Evolutionary conservation across 2,797 vertebrate genomes (phyloP).

Genomic region (Hydrocynus forskahlii): DNA sequence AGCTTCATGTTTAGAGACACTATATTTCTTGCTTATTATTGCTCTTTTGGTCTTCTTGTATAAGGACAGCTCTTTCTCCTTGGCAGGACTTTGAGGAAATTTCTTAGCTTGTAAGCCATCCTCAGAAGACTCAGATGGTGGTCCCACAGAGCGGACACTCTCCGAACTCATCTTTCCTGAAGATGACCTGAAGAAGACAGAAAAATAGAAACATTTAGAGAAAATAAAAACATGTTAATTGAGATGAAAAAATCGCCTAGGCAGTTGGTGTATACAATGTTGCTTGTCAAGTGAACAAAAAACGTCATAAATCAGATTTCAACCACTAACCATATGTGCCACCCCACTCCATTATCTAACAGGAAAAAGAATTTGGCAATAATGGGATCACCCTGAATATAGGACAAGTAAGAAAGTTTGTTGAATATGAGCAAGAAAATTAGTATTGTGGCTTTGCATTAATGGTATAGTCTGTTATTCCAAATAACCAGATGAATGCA

Average conservation of each 20-base stretch:
- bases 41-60: conserved; percentile 99
- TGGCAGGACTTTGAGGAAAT: conserved; percentile 86
- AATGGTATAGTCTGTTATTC: neutral
- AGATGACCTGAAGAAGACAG: conserved; percentile 81
- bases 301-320: neutral
- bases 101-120: conserved; percentile 90
- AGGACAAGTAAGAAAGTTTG: neutral
- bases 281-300: neutral
- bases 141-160: conserved; percentile 85
- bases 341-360: neutral
- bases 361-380: neutral
- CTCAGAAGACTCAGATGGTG: conserved; percentile 93
- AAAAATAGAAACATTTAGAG: neutral
- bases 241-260: neutral
- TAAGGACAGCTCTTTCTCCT: conserved; percentile 91
- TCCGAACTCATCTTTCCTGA: conserved; percentile 97
- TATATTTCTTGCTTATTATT: conserved; percentile 98
- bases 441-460: neutral
- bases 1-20: conserved; percentile 88
- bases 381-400: neutral
- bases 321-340: neutral
- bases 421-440: neutral
- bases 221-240: neutral
- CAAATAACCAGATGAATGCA: neutral
- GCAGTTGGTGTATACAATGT: neutral